Conservation (phyloP, 2,113 vertebrate species). For the Actenoides hombroni region DNA sequence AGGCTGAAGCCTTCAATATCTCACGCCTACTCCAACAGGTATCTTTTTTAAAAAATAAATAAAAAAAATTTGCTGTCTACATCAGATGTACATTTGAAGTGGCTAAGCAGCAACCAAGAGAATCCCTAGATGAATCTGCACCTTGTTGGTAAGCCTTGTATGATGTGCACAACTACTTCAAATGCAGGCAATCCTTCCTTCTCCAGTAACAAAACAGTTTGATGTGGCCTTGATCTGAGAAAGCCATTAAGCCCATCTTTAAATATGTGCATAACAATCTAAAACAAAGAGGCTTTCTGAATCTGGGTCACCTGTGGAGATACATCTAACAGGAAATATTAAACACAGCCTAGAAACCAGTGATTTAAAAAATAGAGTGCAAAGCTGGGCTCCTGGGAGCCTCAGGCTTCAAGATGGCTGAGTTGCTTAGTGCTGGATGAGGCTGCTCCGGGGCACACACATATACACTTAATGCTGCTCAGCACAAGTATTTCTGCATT, state of each 20-base stretch:
- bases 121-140: conserved; percentile 10
- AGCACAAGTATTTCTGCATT: background rate
- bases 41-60: background rate
- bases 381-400: background rate
- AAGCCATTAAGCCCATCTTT: conserved; percentile 38
- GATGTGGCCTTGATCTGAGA: conserved; percentile 48
- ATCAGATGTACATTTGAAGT: background rate
- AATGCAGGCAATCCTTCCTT: background rate
- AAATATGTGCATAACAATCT: conserved; percentile 55
- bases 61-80: background rate
- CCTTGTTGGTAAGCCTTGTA: background rate
- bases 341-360: background rate
- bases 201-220: conserved; percentile 2
- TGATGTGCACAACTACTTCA: background rate
- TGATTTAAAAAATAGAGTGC: background rate
- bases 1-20: background rate
- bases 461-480: background rate
- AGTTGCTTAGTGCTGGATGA: background rate
- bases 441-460: background rate
- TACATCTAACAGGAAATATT: conserved; percentile 26
- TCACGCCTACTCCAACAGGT: background rate
- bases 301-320: conserved; percentile 46
- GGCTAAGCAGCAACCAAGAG: background rate
- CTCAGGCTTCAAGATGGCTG: conserved; percentile 5
- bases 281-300: conserved; percentile 42